Evolutionary conservation across 2,888 invertebrate species (phyloP), one percentile per base, ranked within the genome.

Genomic region (Cosmia trapezina): DNA sequence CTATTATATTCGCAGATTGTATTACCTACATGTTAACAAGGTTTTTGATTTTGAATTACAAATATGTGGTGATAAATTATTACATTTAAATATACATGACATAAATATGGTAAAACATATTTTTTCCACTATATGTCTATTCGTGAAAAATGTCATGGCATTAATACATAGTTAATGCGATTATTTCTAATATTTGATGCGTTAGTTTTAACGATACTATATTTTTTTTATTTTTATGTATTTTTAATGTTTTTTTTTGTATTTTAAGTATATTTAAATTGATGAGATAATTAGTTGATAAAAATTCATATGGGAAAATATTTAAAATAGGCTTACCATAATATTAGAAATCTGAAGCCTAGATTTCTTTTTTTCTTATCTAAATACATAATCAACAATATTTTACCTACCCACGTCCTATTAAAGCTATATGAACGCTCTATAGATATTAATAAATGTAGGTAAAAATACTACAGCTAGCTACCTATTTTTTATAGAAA

Each of bases 61-160:
- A 71, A 79, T 63, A 9, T 37, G 19, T 37, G 51, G 57, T 37
- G 28, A 62, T 74, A 68, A 72, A 74, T 67, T 73, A 71, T 54
- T 8, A 54, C 8, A 80, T 76, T 73, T 76, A 70, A 79, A 74
- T 76, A 73, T 69, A 84, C 63, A 61, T 63, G 71, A 77, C 63
- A 63, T 63, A 66, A 70, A 67, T 67, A 66, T 77, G 57, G 49
- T 66, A 45, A 70, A 64, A 56, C 33, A 67, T 63, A 17, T 63
- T 54, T 76, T 56, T 64, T 45, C 1, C 1, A 51, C 12, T 8
- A 28, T 28, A 41, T 28, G 11, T 49, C 37, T 51, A 17, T 33
- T 19, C 2, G 9, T n/a, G 57, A 47, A 79, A 72, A 70, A 61
- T 45, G 17, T 28, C 19, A 17, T 43, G 28, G 33, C 5, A 63